Percentiles rank a stretch among this genome's conserved stretches.
Conservation (phyloP, 2,113 vertebrate species). For the Triplophysa tibetana region DNA sequence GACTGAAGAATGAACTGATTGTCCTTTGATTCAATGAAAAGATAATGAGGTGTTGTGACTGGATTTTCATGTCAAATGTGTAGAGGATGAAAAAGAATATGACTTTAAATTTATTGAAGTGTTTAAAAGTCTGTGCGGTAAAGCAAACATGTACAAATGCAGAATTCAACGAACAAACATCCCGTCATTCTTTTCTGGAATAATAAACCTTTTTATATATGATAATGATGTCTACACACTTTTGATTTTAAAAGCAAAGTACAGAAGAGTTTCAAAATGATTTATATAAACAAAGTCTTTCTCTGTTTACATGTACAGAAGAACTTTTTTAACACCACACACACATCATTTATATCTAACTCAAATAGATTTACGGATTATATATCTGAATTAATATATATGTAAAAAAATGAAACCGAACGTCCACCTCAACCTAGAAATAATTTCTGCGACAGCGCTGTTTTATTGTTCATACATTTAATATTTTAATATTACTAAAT, state of each 20-base stretch:
- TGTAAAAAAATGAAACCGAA: too few relatives aligned
- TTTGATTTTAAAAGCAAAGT: neutral
- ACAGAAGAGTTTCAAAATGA: too few relatives aligned
- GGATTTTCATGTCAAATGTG: neutral
- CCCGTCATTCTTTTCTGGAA: conserved; percentile 57
- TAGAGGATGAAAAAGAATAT: neutral
- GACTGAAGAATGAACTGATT: neutral
- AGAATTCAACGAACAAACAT: conserved; percentile 47
- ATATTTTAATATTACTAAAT: too few relatives aligned
- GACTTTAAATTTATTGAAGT: neutral
- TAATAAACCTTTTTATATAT: conserved; percentile 53
- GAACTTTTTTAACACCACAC: too few relatives aligned
- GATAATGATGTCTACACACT: neutral
- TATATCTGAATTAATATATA: too few relatives aligned
- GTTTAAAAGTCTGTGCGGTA: conserved; percentile 44
- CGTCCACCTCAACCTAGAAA: too few relatives aligned
- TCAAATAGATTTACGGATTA: too few relatives aligned
- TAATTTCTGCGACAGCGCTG: too few relatives aligned
- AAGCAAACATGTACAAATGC: conserved; percentile 53
- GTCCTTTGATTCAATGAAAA: neutral
- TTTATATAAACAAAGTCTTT: too few relatives aligned
- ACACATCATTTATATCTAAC: too few relatives aligned
- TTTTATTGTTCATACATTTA: too few relatives aligned
- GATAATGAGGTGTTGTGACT: neutral
- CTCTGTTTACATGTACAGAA: too few relatives aligned